These are phyloP conservation scores for Scolopax bukidnonensis DNA, from an alignment of 2,797 vertebrate genomes.

Conservation along the genomic window DNA sequence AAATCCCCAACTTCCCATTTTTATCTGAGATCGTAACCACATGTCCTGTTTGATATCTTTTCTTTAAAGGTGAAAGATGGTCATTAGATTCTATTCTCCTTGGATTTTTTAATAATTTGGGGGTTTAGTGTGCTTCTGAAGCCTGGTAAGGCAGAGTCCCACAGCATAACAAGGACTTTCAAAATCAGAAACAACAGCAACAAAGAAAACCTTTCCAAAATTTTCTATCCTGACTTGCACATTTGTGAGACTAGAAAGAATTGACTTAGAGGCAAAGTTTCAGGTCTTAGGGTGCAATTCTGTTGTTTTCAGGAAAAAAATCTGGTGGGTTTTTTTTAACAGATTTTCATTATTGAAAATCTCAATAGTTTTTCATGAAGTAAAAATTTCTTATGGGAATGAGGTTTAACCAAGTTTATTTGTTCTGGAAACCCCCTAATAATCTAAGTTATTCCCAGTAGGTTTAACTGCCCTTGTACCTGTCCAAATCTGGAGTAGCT, in stretches of 20 bases:
- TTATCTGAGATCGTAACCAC: neutral
- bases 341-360: neutral
- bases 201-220: neutral
- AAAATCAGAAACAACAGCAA: neutral
- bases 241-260: neutral
- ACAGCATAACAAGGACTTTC: neutral
- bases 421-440: neutral
- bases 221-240: neutral
- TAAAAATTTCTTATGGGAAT: neutral
- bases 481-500: neutral
- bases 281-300: neutral
- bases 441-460: neutral
- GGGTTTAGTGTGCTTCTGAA: neutral
- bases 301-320: neutral
- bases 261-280: neutral
- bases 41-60: neutral
- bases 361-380: neutral
- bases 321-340: rapidly evolving
- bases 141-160: neutral
- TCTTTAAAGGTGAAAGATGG: neutral
- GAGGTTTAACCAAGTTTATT: neutral
- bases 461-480: neutral
- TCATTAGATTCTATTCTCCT: neutral
- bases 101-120: neutral
- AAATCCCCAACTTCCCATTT: neutral